Evolutionary conservation across 2,888 invertebrate species (phyloP).

Genomic region (Brenthis daphne): DNA sequence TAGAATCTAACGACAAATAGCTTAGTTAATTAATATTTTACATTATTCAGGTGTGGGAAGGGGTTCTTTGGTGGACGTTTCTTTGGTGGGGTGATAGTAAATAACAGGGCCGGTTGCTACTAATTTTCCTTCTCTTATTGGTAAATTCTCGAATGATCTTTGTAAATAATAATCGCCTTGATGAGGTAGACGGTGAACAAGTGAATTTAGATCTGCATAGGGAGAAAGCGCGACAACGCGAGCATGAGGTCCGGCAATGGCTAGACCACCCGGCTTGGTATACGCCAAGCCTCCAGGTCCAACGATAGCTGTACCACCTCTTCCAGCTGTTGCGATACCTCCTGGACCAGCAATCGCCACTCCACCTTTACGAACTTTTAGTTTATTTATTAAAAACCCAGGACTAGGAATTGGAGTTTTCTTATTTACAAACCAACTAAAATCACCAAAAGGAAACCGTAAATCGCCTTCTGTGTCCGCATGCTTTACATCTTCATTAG

Average conservation of each 20-base stretch:
- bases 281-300: slow-evolving; percentile 90
- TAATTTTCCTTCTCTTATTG: slow-evolving; percentile 85
- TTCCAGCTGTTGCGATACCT: slow-evolving; percentile 90
- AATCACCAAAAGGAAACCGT: slow-evolving; percentile 56
- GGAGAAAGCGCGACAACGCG: slow-evolving; percentile 86
- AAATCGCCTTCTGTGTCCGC: slow-evolving; percentile 53
- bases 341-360: slow-evolving; percentile 92
- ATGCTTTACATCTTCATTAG: slow-evolving; percentile 45
- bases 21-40: slow-evolving; percentile 41
- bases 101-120: slow-evolving; percentile 89
- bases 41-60: slow-evolving; percentile 32
- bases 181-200: slow-evolving; percentile 71
- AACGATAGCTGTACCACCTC: slow-evolving; percentile 90
- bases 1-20: slow-evolving; percentile 65
- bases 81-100: slow-evolving; percentile 80
- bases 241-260: slow-evolving; percentile 89
- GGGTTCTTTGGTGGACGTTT: slow-evolving; percentile 47
- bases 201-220: slow-evolving; percentile 81
- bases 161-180: slow-evolving; percentile 53
- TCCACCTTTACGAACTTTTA: slow-evolving; percentile 88
- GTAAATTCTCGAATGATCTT: slow-evolving; percentile 57
- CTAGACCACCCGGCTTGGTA: slow-evolving; percentile 88
- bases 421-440: slow-evolving; percentile 58
- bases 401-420: slow-evolving; percentile 72
- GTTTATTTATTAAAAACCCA: slow-evolving; percentile 86